Conservation (phyloP, 2,888 invertebrate genomes). For the Thecocarcelia acutangulata region DNA sequence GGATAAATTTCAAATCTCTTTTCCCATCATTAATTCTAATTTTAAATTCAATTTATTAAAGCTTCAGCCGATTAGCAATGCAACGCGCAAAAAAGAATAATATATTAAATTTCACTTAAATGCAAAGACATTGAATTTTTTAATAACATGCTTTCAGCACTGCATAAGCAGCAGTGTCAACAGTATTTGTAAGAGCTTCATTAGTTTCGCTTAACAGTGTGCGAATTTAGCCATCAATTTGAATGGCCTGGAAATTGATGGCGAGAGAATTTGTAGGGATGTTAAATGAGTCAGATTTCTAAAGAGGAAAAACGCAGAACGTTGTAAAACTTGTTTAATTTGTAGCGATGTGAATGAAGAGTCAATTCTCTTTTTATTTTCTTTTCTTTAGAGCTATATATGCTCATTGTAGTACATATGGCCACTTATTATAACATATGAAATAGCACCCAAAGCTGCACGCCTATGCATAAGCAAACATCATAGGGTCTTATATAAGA, state of each 20-base stretch:
- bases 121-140: constrained; percentile 70
- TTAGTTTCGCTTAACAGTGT: constrained; percentile 16
- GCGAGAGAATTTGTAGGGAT: constrained; percentile 15
- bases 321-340: not conserved
- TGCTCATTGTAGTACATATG: too few relatives aligned
- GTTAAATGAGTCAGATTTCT: not conserved
- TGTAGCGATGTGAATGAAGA: not conserved
- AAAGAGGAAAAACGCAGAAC: not conserved
- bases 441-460: too few relatives aligned
- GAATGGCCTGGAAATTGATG: constrained; percentile 2
- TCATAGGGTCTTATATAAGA: too few relatives aligned
- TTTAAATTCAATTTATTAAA: constrained; percentile 80
- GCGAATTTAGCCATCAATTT: constrained; percentile 30
- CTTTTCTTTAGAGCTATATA: too few relatives aligned
- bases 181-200: constrained; percentile 25
- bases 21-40: constrained; percentile 69
- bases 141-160: constrained; percentile 69
- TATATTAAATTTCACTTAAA: constrained; percentile 77
- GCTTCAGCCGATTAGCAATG: constrained; percentile 80
- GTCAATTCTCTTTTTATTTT: not conserved
- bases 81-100: constrained; percentile 73
- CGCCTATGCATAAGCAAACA: too few relatives aligned
- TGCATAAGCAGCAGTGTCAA: constrained; percentile 54
- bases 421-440: too few relatives aligned
- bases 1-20: constrained; percentile 59